These are phyloP conservation scores for Pantelozetes paolii DNA, from an alignment of 2,888 invertebrate genomes.

Conservation along the genomic window DNA sequence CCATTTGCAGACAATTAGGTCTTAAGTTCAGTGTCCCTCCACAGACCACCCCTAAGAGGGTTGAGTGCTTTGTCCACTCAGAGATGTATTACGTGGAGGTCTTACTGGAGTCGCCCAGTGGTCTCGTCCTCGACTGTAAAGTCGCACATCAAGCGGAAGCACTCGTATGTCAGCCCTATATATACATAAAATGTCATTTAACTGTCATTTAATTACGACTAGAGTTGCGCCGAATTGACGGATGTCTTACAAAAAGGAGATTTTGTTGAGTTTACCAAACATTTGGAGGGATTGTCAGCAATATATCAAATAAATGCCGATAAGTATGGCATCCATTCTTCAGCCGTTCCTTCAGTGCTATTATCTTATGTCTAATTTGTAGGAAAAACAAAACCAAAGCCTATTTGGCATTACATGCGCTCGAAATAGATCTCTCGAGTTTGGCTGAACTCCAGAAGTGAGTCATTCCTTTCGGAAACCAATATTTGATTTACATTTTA, in stretches of 20 bases:
- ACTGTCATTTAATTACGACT: not conserved
- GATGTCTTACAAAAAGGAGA: conserved; percentile 67
- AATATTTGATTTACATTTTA: conserved; percentile 35
- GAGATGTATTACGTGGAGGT: conserved; percentile 96
- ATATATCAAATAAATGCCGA: conserved; percentile 92
- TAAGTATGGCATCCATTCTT: conserved; percentile 57
- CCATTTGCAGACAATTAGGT: conserved; percentile 75
- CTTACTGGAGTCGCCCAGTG: conserved; percentile 68
- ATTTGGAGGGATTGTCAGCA: conserved; percentile 81
- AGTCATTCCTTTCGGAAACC: conserved; percentile 19
- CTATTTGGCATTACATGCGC: conserved; percentile 81
- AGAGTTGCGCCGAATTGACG: conserved; percentile 73
- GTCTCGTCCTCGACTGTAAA: conserved; percentile 80
- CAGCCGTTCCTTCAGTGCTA: not conserved
- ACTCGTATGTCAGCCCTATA: conserved; percentile 46
- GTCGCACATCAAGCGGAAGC: conserved; percentile 68
- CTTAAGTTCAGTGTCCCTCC: conserved; percentile 77
- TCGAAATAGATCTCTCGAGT: conserved; percentile 81
- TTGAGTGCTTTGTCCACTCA: conserved; percentile 82
- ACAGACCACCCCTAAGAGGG: conserved; percentile 66
- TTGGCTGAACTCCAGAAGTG: conserved; percentile 63
- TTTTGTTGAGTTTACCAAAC: conserved; percentile 84
- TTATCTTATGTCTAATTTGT: conserved; percentile 48
- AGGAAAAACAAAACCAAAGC: conserved; percentile 86
- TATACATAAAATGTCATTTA: not conserved